A percentile compares a stretch with the other conserved stretches of the same genome.
Evolutionary conservation across 1,140 invertebrate genomes (phyloP).

Genomic region (Maniola jurtina): DNA sequence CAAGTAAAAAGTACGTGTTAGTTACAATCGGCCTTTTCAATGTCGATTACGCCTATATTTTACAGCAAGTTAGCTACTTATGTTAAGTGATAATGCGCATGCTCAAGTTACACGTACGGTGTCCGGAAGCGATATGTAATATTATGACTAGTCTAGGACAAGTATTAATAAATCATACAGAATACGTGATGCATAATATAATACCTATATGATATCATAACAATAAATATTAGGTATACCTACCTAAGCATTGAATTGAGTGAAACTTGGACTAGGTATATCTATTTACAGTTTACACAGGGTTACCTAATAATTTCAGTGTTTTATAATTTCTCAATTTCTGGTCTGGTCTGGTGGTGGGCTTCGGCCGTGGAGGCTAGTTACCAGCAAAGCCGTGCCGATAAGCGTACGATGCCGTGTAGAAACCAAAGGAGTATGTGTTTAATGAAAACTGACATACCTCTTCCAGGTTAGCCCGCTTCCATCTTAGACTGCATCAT

Average conservation of each 20-base stretch:
- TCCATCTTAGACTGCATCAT: too few species aligned
- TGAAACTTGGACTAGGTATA: too few species aligned
- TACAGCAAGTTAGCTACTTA: neutral
- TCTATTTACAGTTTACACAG: too few species aligned
- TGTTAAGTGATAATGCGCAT: neutral
- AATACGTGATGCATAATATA: slow-evolving; percentile 10
- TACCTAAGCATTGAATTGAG: neutral
- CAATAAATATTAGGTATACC: neutral
- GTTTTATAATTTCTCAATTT: too few species aligned
- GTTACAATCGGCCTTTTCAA: neutral
- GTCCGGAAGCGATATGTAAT: slow-evolving; percentile 24
- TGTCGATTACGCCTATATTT: neutral
- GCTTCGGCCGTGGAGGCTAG: too few species aligned
- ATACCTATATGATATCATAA: slow-evolving; percentile 6
- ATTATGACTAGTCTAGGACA: slow-evolving; percentile 12
- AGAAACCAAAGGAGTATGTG: too few species aligned
- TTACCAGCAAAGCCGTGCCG: too few species aligned
- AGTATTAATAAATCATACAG: slow-evolving; percentile 22
- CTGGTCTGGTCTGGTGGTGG: too few species aligned
- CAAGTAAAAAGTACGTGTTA: neutral
- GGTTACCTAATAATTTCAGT: too few species aligned
- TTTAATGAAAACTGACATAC: too few species aligned
- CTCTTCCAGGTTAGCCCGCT: too few species aligned
- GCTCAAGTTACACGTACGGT: slow-evolving; percentile 5
- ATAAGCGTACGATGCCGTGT: too few species aligned